Evolutionary conservation across 2,113 vertebrate genomes (phyloP).

Genomic region (Tretioscincus oriximinensis): DNA sequence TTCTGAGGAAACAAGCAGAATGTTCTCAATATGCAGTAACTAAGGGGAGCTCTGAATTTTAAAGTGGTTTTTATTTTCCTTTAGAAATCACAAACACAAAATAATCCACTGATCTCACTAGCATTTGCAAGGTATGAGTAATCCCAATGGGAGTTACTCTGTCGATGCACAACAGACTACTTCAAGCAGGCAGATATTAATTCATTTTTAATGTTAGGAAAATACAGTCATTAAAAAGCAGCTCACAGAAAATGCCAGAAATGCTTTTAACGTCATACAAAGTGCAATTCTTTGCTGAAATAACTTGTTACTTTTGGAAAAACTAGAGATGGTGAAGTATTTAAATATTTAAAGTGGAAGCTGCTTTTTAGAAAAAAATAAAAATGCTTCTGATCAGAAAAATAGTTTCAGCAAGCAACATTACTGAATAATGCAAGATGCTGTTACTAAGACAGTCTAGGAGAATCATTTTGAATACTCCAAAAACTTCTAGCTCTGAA

Average conservation of each 20-base stretch:
- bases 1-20: constrained; percentile 15
- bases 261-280: constrained; percentile 80
- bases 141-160: constrained; percentile 68
- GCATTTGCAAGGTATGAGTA: constrained; percentile 60
- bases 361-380: constrained; percentile 61
- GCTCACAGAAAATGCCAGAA: constrained; percentile 80
- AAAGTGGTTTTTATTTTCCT: constrained; percentile 49
- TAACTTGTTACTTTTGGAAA: constrained; percentile 76
- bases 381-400: constrained; percentile 72
- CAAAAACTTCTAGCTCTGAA: constrained; percentile 62
- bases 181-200: constrained; percentile 76
- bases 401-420: constrained; percentile 72
- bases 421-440: constrained; percentile 77
- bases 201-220: constrained; percentile 85
- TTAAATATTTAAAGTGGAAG: constrained; percentile 80
- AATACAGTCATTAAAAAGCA: constrained; percentile 81
- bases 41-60: constrained; percentile 38
- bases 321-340: constrained; percentile 73
- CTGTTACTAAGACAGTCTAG: constrained; percentile 73
- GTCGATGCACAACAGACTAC: constrained; percentile 71
- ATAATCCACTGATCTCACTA: constrained; percentile 41
- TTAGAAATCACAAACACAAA: constrained; percentile 54
- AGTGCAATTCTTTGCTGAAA: constrained; percentile 75
- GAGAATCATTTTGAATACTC: constrained; percentile 67
- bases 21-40: constrained; percentile 27